Conservation (phyloP, 2,888 invertebrate species). For the Pegoplata infirma region DNA sequence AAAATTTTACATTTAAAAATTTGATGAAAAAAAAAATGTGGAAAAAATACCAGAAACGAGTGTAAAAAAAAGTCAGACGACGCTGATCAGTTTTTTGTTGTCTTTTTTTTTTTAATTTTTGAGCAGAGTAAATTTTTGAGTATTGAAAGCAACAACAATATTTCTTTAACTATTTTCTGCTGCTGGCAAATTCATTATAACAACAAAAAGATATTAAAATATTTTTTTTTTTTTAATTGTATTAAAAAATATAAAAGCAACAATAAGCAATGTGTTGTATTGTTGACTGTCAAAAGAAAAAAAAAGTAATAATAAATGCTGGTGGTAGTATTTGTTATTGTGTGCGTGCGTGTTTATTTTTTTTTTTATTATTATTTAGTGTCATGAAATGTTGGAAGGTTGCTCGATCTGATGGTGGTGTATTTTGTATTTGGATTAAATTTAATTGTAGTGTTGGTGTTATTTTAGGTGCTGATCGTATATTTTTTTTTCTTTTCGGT, state of each 20-base stretch:
- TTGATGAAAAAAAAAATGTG: conserved; percentile 30
- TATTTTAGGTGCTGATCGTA: conserved; percentile 40
- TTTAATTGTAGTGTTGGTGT: conserved; percentile 24
- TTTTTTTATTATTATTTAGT: not conserved
- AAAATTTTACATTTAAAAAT: conserved; percentile 27
- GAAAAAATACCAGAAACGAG: conserved; percentile 42
- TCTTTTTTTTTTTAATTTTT: not conserved
- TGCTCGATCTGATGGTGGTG: not conserved
- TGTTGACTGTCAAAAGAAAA: conserved; percentile 50
- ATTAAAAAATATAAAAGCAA: not conserved
- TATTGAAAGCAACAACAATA: conserved; percentile 24
- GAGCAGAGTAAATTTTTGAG: conserved; percentile 6
- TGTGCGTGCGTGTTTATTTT: too few relatives aligned
- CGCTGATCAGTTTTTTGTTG: conserved; percentile 40
- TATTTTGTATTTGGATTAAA: not conserved
- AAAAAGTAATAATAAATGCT: conserved; percentile 37
- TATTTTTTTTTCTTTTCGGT: not conserved
- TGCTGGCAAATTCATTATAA: conserved; percentile 11
- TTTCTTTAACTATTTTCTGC: conserved; percentile 30
- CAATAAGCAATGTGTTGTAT: conserved; percentile 43
- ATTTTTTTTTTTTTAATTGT: not conserved
- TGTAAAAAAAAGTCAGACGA: conserved; percentile 47
- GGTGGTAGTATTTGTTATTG: not conserved
- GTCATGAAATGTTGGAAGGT: not conserved
- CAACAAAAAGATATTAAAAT: conserved; percentile 5